Evolutionary conservation across 2,797 vertebrate species (phyloP).

Genomic region (Pangasius krempfi): DNA sequence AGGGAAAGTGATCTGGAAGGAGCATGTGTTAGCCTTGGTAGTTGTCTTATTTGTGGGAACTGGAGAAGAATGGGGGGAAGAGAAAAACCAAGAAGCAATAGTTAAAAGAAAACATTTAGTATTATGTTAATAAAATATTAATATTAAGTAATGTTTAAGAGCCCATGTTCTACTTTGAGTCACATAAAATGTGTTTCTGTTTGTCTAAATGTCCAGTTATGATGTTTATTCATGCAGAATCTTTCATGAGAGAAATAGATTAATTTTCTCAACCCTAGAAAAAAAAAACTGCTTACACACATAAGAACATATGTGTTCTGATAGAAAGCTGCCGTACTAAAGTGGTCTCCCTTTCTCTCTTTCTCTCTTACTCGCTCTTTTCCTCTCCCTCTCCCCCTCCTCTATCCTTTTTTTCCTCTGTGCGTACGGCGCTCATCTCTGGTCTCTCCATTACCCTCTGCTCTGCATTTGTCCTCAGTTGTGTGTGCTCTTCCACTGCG

Average conservation of each 20-base stretch:
- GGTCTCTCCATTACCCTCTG: slow-evolving; percentile 20
- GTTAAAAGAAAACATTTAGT: neutral
- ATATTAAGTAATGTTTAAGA: neutral
- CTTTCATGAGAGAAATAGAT: neutral
- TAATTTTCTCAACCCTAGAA: neutral
- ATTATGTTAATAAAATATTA: neutral
- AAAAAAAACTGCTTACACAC: neutral
- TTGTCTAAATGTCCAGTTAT: neutral
- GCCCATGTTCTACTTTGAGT: neutral
- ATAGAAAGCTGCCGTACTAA: slow-evolving; percentile 2
- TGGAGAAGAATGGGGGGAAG: neutral
- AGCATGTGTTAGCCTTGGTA: neutral
- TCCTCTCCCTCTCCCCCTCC: slow-evolving; percentile 55
- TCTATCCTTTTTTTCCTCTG: slow-evolving; percentile 44
- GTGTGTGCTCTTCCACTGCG: slow-evolving; percentile 58
- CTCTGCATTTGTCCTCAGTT: slow-evolving; percentile 38
- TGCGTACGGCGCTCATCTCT: slow-evolving; percentile 14
- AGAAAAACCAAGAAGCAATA: neutral
- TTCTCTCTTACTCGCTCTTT: slow-evolving; percentile 47
- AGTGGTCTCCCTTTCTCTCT: neutral
- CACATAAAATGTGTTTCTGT: neutral
- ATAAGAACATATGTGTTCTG: neutral
- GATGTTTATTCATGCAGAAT: neutral
- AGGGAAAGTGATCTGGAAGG: neutral
- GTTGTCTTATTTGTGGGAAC: neutral